phyloP scores from a whole-genome alignment of 2,113 vertebrate genomes.

The Microcebus murinus region DNA sequence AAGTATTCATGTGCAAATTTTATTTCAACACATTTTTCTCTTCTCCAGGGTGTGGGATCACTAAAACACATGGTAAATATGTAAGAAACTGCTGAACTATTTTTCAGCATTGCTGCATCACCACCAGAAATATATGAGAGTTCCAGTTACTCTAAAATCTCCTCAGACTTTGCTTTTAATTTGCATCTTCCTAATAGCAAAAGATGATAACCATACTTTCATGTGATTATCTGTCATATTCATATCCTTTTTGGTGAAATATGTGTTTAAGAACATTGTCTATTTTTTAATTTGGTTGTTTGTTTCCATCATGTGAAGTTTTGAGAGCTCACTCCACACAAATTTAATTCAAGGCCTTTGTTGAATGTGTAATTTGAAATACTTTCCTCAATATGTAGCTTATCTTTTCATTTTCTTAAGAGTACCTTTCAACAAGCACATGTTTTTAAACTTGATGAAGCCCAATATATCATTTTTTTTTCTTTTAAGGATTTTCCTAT shows the following conservation, averaged over 20 bases:
- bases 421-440: neutral
- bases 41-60: neutral
- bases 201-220: neutral
- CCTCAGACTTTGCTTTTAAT: neutral
- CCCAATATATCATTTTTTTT: neutral
- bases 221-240: neutral
- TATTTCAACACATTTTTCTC: neutral
- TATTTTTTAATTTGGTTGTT: neutral
- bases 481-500: neutral
- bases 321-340: neutral
- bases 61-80: neutral
- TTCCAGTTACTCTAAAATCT: neutral
- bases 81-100: neutral
- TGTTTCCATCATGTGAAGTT: neutral
- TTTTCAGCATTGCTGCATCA: neutral
- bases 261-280: neutral
- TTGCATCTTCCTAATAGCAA: neutral
- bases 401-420: neutral
- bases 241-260: neutral
- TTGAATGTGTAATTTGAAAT: neutral
- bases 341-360: neutral
- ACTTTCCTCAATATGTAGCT: neutral
- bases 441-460: neutral
- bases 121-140: neutral
- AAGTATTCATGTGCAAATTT: neutral